These are phyloP conservation scores for Serripes groenlandicus DNA, from an alignment of 2,888 invertebrate genomes.

Conservation along the genomic window DNA sequence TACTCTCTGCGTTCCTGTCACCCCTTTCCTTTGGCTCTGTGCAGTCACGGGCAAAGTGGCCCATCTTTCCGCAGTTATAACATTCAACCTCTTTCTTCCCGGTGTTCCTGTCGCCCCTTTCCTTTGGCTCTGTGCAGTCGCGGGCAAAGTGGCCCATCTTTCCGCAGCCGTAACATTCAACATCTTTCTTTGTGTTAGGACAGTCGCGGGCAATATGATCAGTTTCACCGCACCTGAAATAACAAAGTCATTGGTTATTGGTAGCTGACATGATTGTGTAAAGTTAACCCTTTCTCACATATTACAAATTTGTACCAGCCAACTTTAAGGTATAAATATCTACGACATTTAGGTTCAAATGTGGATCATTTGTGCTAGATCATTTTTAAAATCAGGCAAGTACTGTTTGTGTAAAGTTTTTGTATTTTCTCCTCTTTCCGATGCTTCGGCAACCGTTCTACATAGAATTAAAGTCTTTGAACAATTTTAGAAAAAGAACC, in stretches of 20 bases:
- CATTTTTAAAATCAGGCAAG: too few species aligned
- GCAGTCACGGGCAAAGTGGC: conserved; percentile 87
- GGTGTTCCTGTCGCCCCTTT: not conserved
- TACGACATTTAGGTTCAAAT: too few species aligned
- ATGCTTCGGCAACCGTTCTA: too few species aligned
- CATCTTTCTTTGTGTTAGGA: conserved; percentile 58
- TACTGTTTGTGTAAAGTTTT: too few species aligned
- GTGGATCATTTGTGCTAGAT: too few species aligned
- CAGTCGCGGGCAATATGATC: conserved; percentile 84
- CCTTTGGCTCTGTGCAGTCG: conserved; percentile 81
- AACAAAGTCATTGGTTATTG: not conserved
- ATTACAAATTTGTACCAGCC: too few species aligned
- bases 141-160: conserved; percentile 86
- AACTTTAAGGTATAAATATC: too few species aligned
- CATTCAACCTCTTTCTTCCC: conserved; percentile 44
- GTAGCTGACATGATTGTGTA: too few species aligned
- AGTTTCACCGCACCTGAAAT: conserved; percentile 65
- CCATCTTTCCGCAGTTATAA: conserved; percentile 82
- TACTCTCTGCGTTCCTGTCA: not conserved
- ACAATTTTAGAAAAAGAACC: too few species aligned
- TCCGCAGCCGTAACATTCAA: conserved; percentile 86
- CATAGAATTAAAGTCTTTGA: too few species aligned
- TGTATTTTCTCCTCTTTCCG: too few species aligned
- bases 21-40: conserved; percentile 43
- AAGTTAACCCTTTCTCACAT: too few species aligned